Base-by-base conservation (phyloP, 1,140 invertebrate genomes). In the Alviniconcha marisindica region DNA sequence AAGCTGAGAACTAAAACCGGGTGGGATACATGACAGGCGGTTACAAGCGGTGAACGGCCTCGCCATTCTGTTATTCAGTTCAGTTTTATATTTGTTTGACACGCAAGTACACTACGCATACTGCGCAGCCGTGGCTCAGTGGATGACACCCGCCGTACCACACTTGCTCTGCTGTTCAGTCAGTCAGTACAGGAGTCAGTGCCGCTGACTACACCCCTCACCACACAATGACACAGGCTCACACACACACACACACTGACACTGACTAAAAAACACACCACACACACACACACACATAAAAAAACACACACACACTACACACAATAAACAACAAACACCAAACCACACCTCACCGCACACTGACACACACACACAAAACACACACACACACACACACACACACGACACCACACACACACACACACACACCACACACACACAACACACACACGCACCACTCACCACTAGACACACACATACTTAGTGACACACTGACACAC, bases 391-490 rank as follows among this genome's bases (percentile, higher is more conserved):
- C 18, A 48, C 44, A 10, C 44, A 48, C 44, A 48, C 44, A 48
- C 44, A 48, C 44, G n/a, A n/a, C n/a, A n/a, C n/a, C n/a, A 48
- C 44, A 48, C 44, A 48, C 44, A 48, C 44, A 48, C 18, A 48
- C 44, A 48, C 18, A 48, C 44, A 48, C 44, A 48, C 44, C 44
- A 18, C 60, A 63, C 60, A 63, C 60, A 63, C 60, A 63, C 60
- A n/a, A 63, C 60, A 63, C 60, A 63, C 60, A 63, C 60, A 63
- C 60, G 24, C 60, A 63, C n/a, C n/a, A n/a, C n/a, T n/a, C n/a
- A n/a, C n/a, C n/a, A n/a, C n/a, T n/a, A n/a, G n/a, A n/a, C 60
- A 63, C 60, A 63, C 60, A 63, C 60, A 63, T 24, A 63, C 60
- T 14, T 5, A 63, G 7, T 5, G 10, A 63, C 21, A 31, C 60